Evolutionary conservation across 2,888 invertebrate genomes (phyloP), one percentile per base, ranked within the genome.

Genomic region (Syrphus vitripennis): DNA sequence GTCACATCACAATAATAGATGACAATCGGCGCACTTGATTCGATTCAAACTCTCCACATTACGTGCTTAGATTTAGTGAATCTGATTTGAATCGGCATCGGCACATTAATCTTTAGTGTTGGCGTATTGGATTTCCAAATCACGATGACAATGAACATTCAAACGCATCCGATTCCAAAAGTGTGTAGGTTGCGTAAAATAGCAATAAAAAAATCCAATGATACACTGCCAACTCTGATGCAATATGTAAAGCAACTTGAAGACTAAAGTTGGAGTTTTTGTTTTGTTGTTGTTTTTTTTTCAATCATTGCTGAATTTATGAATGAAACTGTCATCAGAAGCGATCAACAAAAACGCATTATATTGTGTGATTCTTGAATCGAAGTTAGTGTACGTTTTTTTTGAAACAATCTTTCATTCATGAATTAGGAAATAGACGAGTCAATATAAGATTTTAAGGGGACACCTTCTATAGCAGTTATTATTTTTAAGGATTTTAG

Each of bases 111-210:
- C 69, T 48, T 12, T 26, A 50, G 67, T 72, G 82, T 83, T 83
- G 82, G 82, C 77, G 82, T 67, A 72, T 72, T 40, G 29, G 67
- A 78, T 83, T 78, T 78, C 82, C 53, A 61, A 78, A 83, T 77
- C 77, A 61, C 59, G 59, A 59, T 78, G 82, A 72, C 82, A 83
- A 67, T 83, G 82, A 83, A 78, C 82, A 72, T 61, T 78, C 65
- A 50, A 83, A 83, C 78, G 82, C 82, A 83, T 83, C 82, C 67
- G 78, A 83, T 72, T 19, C 31, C n/a, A n/a, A 34, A 4, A 59
- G 76, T 57, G 77, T 72, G 82, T 83, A 57, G 82, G 82, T 65
- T 70, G 80, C 59, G 42, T 37, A 65, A 72, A 72, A 72, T 37
- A 79, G 34, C 59, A 48, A 24, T 6, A 79, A 57, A 74, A 69